A percentile compares a stretch with the other conserved stretches of the same genome.
phyloP scores from a whole-genome alignment of 2,888 invertebrate species.

The Coenonympha glycerion region DNA sequence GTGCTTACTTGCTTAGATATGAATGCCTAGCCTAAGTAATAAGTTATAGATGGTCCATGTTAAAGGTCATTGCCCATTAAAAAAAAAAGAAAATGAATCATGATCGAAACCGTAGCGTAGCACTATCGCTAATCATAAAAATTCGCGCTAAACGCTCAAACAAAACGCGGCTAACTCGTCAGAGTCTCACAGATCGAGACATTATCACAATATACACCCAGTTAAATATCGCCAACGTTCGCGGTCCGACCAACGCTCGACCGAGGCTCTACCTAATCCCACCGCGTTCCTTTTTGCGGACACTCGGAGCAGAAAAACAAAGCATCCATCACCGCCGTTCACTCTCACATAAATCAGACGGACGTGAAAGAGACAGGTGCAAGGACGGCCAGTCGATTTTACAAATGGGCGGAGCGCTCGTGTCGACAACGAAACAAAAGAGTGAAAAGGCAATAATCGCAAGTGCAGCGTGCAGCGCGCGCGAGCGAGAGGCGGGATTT shows the following conservation, averaged over 20 bases:
- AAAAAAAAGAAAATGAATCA: neutral
- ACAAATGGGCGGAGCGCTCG: constrained; percentile 74
- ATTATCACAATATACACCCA: constrained; percentile 65
- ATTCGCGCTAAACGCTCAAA: constrained; percentile 49
- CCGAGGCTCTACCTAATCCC: constrained; percentile 46
- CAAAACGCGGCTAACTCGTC: constrained; percentile 55
- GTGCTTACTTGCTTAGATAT: too few relatives aligned
- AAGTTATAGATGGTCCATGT: too few relatives aligned
- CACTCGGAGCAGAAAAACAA: constrained; percentile 66
- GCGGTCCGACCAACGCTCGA: too few relatives aligned
- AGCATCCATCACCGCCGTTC: constrained; percentile 74
- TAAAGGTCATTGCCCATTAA: too few relatives aligned
- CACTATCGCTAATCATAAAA: constrained; percentile 66
- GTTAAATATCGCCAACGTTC: constrained; percentile 41
- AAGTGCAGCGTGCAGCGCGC: constrained; percentile 64
- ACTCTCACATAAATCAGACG: constrained; percentile 75
- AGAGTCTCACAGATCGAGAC: constrained; percentile 55
- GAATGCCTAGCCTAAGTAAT: too few relatives aligned
- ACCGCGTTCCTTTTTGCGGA: constrained; percentile 44
- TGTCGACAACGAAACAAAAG: constrained; percentile 70
- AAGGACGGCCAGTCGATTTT: constrained; percentile 70
- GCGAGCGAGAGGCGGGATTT: constrained; percentile 47
- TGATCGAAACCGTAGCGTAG: constrained; percentile 47
- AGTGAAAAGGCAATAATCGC: constrained; percentile 69
- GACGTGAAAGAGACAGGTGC: constrained; percentile 73